phyloP scores from a whole-genome alignment of 2,888 invertebrate species.

The Drosophila rubida region DNA sequence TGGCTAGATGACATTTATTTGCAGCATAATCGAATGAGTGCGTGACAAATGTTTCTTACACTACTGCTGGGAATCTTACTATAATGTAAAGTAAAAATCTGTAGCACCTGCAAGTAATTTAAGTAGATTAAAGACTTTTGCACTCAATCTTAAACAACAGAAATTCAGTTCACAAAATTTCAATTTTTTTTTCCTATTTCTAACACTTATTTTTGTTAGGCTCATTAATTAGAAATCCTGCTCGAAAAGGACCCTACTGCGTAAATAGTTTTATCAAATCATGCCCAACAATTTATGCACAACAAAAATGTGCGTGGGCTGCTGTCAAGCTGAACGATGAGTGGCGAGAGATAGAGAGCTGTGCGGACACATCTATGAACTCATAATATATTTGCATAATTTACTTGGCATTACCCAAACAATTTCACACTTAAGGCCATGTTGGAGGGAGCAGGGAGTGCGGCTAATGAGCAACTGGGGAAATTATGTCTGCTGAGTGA shows the following conservation, averaged over 20 bases:
- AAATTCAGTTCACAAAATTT: too few relatives aligned
- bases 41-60: slow-evolving; percentile 18
- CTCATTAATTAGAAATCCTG: slow-evolving; percentile 6
- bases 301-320: slow-evolving; percentile 16
- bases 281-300: slow-evolving; percentile 7
- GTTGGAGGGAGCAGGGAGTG: slow-evolving; percentile 50
- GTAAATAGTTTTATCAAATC: slow-evolving; percentile 14
- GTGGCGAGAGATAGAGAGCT: slow-evolving; percentile 2
- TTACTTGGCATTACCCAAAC: slow-evolving; percentile 64
- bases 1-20: slow-evolving; percentile 39
- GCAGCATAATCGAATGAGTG: slow-evolving; percentile 31
- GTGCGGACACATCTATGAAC: slow-evolving; percentile 20
- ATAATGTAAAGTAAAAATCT: background rate
- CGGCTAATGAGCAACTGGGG: slow-evolving; percentile 71
- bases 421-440: slow-evolving; percentile 68
- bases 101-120: too few relatives aligned
- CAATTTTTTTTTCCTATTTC: too few relatives aligned
- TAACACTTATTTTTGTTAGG: too few relatives aligned
- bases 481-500: slow-evolving; percentile 60
- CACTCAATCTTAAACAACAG: too few relatives aligned
- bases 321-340: background rate
- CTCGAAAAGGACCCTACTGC: background rate
- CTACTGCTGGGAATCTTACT: background rate
- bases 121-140: too few relatives aligned
- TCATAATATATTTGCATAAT: slow-evolving; percentile 60